These are phyloP conservation scores for Spodoptera frugiperda DNA, from an alignment of 1,140 invertebrate genomes.

Conservation along the genomic window DNA sequence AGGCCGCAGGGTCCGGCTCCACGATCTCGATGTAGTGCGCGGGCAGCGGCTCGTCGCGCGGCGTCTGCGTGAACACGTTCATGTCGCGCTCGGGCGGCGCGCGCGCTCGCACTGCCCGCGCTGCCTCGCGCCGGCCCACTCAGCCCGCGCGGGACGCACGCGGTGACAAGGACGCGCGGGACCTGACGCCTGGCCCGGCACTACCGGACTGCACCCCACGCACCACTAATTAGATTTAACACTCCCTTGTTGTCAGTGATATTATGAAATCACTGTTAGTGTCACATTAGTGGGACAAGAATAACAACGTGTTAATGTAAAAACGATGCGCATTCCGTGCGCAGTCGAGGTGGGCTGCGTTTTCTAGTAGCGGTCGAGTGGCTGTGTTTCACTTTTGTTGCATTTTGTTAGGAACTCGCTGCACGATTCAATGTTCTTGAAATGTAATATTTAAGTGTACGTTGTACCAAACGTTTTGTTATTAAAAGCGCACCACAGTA, in stretches of 20 bases:
- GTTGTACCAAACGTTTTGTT: background rate
- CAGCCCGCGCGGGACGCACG: conserved; percentile 9
- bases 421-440: background rate
- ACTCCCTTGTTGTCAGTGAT: background rate
- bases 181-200: conserved; percentile 8
- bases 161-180: background rate
- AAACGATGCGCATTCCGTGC: conserved; percentile 40
- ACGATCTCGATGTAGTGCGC: conserved; percentile 68
- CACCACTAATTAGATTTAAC: conserved; percentile 31
- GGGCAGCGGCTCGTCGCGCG: conserved; percentile 45
- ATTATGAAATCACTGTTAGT: too few species aligned
- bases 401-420: conserved; percentile 7
- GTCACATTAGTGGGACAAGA: conserved; percentile 37
- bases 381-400: conserved; percentile 65
- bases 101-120: conserved; percentile 62
- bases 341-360: conserved; percentile 9
- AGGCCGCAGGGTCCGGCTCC: conserved; percentile 68
- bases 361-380: conserved; percentile 46
- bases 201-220: conserved; percentile 46
- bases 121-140: background rate
- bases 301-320: conserved; percentile 25
- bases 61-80: conserved; percentile 28
- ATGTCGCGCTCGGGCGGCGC: conserved; percentile 60
- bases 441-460: conserved; percentile 12
- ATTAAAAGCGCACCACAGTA: background rate